Evolutionary conservation across 2,888 invertebrate genomes (phyloP), one percentile per base, ranked within the genome.

Genomic region (Mongoloraphidia duomilia): DNA sequence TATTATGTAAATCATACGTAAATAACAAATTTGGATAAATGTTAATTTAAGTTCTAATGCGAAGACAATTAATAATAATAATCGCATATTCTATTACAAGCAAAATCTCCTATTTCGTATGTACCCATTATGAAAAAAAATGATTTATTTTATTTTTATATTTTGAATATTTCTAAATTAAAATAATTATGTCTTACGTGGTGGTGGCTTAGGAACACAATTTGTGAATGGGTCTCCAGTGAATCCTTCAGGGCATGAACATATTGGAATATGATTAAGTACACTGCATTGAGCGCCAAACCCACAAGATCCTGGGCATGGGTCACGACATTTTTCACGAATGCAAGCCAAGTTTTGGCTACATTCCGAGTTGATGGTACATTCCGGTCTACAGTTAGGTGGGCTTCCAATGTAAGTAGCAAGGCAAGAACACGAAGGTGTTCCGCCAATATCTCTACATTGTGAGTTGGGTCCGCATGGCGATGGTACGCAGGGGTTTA

Each of bases 271-370:
- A 63, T 90, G 88, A 62, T 82, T 83, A 55, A 81, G 73, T 39
- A 84, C 84, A 55, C 74, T 76, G 63, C 90, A 91, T 52, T 78
- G 69, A 13, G 88, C 80, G 60, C 80, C 75, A 48, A 77, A 63
- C 44, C 86, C 87, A 63, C 87, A 87, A 41, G 82, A 77, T 38
- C 84, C 84, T 46, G 76, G 73, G 60, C 88, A 89, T 44, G 88
- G 88, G 61, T 88, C 82, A 44, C 74, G 71, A 64, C 88, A 88
- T 65, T 80, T 82, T 59, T 80, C 78, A 63, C 80, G 78, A 45
- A 84, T 77, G 65, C 89, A 89, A 46, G 88, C 84, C 62, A 75
- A 73, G 60, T 77, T 79, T 55, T 78, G 77, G 4, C 80, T 72
- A 63, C 89, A 89, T 60, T 85, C 84, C 34, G 82, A 72, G 64